Evolutionary conservation across 2,888 invertebrate genomes (phyloP).

Genomic region (Eubasilissa splendida): DNA sequence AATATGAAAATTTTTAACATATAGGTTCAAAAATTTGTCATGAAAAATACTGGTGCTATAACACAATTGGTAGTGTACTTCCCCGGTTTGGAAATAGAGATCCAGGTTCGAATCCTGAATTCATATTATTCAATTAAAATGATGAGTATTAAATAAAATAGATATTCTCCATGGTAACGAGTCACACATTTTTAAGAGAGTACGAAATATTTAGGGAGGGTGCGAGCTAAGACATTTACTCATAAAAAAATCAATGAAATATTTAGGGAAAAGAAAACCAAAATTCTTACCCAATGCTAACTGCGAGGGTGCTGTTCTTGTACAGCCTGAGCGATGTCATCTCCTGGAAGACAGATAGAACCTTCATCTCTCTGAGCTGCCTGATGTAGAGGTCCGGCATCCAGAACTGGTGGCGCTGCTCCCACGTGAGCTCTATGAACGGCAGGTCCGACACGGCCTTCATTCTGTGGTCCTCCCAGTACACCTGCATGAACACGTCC

Average conservation of each 20-base stretch:
- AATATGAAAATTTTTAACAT: too few species aligned
- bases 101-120: too few species aligned
- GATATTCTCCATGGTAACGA: too few species aligned
- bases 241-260: not conserved
- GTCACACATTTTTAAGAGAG: too few species aligned
- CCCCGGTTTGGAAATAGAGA: too few species aligned
- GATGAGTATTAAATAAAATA: too few species aligned
- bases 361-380: slow-evolving; percentile 76
- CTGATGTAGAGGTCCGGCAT: slow-evolving; percentile 77
- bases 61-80: too few species aligned
- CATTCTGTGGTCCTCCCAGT: slow-evolving; percentile 74
- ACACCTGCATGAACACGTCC: slow-evolving; percentile 78
- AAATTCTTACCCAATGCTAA: slow-evolving; percentile 76
- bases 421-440: slow-evolving; percentile 77
- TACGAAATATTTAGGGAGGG: too few species aligned
- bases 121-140: too few species aligned
- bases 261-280: not conserved
- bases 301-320: slow-evolving; percentile 76
- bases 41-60: too few species aligned
- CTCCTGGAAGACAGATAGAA: slow-evolving; percentile 75
- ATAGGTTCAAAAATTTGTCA: too few species aligned
- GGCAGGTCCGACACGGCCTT: slow-evolving; percentile 66
- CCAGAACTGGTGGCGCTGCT: slow-evolving; percentile 75
- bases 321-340: slow-evolving; percentile 76
- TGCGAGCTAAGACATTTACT: too few species aligned